Percentiles rank a stretch among this genome's conserved stretches.
Conservation (phyloP, 2,113 vertebrate species). For the Pogona vitticeps region DNA sequence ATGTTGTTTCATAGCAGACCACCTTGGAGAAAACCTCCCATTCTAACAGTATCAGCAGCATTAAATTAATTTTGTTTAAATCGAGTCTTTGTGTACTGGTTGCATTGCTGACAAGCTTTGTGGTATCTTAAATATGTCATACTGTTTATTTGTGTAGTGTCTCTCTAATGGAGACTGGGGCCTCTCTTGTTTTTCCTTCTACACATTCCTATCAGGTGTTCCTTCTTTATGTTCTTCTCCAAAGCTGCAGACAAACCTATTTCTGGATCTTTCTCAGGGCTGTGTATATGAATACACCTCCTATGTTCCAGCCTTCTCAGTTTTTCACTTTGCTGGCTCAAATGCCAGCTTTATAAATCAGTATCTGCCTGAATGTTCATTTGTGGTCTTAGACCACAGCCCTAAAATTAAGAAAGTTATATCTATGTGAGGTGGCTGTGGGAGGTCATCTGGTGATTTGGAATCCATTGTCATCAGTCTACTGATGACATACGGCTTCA, state of each 20-base stretch:
- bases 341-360: not conserved
- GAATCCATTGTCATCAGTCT: too few species aligned
- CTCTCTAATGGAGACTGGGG: too few species aligned
- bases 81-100: not conserved
- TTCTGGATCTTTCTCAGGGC: not conserved
- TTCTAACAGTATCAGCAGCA: not conserved
- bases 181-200: not conserved
- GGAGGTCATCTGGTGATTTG: too few species aligned
- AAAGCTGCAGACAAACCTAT: not conserved
- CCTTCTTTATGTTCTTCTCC: not conserved
- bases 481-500: too few species aligned
- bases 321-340: too few species aligned
- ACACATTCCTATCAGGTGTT: not conserved
- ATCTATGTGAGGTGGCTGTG: too few species aligned
- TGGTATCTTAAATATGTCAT: rapidly evolving
- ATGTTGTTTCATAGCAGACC: not conserved
- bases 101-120: not conserved
- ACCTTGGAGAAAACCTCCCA: not conserved
- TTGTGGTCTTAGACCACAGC: too few species aligned
- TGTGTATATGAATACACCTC: not conserved
- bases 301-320: not conserved
- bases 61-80: not conserved
- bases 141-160: not conserved
- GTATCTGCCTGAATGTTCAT: not conserved
- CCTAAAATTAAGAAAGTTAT: too few species aligned